Evolutionary conservation across 2,888 invertebrate genomes (phyloP).

Genomic region (Carpatolechia fugitivella): DNA sequence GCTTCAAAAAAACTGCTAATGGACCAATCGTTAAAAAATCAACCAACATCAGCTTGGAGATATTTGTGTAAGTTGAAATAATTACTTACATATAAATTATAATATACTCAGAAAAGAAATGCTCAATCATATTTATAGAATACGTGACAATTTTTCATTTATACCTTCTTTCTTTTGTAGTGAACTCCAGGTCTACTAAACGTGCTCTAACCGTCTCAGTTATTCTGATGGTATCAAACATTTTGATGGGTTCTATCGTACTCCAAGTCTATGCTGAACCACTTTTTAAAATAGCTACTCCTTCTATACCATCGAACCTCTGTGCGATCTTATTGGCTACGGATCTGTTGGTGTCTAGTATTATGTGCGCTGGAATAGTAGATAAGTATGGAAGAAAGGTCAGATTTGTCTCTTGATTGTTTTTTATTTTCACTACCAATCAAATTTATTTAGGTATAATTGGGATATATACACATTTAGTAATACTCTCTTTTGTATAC

Average conservation of each 20-base stretch:
- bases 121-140: too few species aligned
- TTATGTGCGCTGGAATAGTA: conserved; percentile 45
- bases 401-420: not conserved
- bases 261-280: conserved; percentile 67
- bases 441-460: too few species aligned
- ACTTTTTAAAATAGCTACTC: conserved; percentile 60
- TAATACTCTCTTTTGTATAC: too few species aligned
- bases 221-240: conserved; percentile 46
- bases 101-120: too few species aligned
- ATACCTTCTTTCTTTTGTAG: conserved; percentile 26
- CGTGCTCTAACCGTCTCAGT: conserved; percentile 45
- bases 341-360: conserved; percentile 48
- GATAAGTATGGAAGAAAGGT: conserved; percentile 66
- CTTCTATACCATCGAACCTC: conserved; percentile 56
- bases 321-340: conserved; percentile 61
- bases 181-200: conserved; percentile 51
- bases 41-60: conserved; percentile 44
- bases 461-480: too few species aligned
- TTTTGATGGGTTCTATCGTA: conserved; percentile 63
- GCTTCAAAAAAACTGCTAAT: conserved; percentile 35
- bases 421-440: not conserved
- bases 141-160: too few species aligned
- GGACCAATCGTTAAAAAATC: conserved; percentile 16
- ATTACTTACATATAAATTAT: too few species aligned
- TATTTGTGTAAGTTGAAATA: conserved; percentile 28